A percentile compares a stretch with the other conserved stretches of the same genome.
phyloP scores from a whole-genome alignment of 2,888 invertebrate species.

The Corbicula japonica region DNA sequence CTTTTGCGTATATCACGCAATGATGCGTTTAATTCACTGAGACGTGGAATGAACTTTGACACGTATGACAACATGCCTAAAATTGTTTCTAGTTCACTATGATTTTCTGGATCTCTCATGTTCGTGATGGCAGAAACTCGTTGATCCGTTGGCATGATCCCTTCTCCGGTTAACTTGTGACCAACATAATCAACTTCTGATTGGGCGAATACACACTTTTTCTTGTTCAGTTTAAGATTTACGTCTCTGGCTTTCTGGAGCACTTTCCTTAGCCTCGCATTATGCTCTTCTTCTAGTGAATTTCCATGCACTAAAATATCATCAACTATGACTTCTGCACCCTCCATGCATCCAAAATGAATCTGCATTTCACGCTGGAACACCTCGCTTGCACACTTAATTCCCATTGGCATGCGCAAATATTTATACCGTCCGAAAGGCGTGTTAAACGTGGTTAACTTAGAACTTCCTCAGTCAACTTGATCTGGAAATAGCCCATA shows the following conservation, averaged over 20 bases:
- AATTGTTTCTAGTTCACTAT: slow-evolving; percentile 41
- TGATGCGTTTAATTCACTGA: slow-evolving; percentile 32
- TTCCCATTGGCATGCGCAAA: slow-evolving; percentile 55
- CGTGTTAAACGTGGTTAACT: slow-evolving; percentile 57
- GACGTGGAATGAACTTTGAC: slow-evolving; percentile 33
- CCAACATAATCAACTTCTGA: slow-evolving; percentile 56
- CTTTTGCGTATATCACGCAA: slow-evolving; percentile 43
- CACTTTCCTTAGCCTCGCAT: slow-evolving; percentile 31
- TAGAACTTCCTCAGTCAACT: slow-evolving; percentile 51
- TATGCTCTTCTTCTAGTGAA: slow-evolving; percentile 48
- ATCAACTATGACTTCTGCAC: no score
- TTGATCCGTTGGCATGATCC: slow-evolving; percentile 42
- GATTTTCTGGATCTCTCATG: slow-evolving; percentile 33
- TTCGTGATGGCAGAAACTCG: slow-evolving; percentile 26
- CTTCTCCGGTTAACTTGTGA: slow-evolving; percentile 43
- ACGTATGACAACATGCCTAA: slow-evolving; percentile 41
- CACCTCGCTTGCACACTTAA: slow-evolving; percentile 51
- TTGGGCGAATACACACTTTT: slow-evolving; percentile 39
- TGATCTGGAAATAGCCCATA: slow-evolving; percentile 64
- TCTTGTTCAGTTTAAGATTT: slow-evolving; percentile 49
- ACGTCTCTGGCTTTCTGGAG: slow-evolving; percentile 22
- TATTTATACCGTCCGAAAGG: slow-evolving; percentile 62
- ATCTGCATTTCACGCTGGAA: slow-evolving; percentile 32
- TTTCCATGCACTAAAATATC: slow-evolving; percentile 48
- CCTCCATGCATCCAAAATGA: slow-evolving; percentile 13